phyloP scores from a whole-genome alignment of 2,797 vertebrate species.

The Lindbergichthys nudifrons region DNA sequence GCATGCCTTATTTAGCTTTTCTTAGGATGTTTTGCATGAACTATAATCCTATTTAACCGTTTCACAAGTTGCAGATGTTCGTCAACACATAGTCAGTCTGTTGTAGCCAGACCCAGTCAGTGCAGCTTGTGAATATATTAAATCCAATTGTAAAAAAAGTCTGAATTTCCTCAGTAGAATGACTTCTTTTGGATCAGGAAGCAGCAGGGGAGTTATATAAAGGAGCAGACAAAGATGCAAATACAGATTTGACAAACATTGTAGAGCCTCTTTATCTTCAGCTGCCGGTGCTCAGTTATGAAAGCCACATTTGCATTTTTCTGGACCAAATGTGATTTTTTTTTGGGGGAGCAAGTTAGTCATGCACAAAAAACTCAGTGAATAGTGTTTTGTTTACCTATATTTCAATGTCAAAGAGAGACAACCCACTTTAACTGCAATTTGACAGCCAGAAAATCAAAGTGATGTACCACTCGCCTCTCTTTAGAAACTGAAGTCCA shows the following conservation, averaged over 20 bases:
- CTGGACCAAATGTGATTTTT: neutral
- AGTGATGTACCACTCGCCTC: neutral
- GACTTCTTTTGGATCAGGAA: neutral
- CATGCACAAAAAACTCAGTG: neutral
- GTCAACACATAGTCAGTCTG: neutral
- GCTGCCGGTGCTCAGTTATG: neutral
- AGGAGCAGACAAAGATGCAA: neutral
- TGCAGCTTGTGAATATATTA: neutral
- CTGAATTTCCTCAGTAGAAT: neutral
- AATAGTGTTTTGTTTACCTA: neutral
- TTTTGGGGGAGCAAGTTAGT: neutral
- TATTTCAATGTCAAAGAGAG: neutral
- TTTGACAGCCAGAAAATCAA: neutral
- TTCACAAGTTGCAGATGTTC: neutral
- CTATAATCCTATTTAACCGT: neutral
- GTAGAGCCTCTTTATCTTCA: neutral
- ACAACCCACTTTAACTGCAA: neutral
- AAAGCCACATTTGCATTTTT: neutral
- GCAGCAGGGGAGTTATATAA: neutral
- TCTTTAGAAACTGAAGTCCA: neutral
- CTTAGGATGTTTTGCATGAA: neutral
- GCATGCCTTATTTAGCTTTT: constrained; percentile 13
- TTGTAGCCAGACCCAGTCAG: neutral
- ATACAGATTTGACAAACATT: neutral
- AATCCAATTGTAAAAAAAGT: neutral